Conservation (phyloP, 2,888 invertebrate genomes). For the Plebejus melissa region DNA sequence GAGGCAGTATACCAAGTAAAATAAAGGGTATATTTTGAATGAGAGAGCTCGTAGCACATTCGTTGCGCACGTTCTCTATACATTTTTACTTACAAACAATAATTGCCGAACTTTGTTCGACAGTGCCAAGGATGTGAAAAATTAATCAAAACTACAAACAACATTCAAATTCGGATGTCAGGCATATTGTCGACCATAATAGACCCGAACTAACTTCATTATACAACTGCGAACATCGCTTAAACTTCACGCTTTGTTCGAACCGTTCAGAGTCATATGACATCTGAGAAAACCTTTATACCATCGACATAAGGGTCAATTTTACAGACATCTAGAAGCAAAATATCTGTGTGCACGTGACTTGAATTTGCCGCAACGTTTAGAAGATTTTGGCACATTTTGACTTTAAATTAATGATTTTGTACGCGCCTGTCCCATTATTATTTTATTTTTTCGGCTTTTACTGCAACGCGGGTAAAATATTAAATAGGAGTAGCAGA, state of each 20-base stretch:
- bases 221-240: constrained; percentile 45
- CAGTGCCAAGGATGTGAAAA: constrained; percentile 5
- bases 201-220: constrained; percentile 49
- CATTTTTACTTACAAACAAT: background rate
- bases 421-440: constrained; percentile 12
- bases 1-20: too few species aligned
- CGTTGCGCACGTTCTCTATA: too few species aligned
- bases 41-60: too few species aligned
- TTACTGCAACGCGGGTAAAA: background rate
- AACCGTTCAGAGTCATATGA: background rate
- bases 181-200: constrained; percentile 33
- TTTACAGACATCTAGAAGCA: background rate
- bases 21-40: too few species aligned
- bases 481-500: background rate
- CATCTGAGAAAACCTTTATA: background rate
- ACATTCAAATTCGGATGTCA: constrained; percentile 23
- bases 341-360: constrained; percentile 20
- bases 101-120: background rate
- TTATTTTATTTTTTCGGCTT: background rate
- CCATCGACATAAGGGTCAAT: background rate
- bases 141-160: constrained; percentile 12
- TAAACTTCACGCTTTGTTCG: constrained; percentile 44
- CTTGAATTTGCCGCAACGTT: constrained; percentile 26
- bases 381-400: constrained; percentile 19
- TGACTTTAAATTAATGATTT: constrained; percentile 18